These are phyloP conservation scores for Sinocyclocheilus grahami DNA, from an alignment of 2,113 vertebrate genomes.

Conservation along the genomic window DNA sequence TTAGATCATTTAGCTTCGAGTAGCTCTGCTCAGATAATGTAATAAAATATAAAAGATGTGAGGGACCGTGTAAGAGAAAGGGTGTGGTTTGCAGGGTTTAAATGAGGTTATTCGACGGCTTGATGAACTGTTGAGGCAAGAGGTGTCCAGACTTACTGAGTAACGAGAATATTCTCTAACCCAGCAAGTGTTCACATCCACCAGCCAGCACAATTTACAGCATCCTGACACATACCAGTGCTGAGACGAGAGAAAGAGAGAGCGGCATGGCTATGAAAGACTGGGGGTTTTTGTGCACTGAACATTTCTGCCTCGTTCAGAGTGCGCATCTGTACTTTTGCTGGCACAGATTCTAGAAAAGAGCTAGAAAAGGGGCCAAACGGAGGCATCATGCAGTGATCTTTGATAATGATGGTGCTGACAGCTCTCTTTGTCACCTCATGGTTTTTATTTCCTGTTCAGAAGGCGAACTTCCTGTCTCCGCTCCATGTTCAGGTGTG, in stretches of 20 bases:
- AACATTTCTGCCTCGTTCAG: neutral
- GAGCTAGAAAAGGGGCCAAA: neutral
- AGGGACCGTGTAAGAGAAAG: neutral
- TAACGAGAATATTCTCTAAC: slow-evolving; percentile 69
- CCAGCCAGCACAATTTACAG: slow-evolving; percentile 74
- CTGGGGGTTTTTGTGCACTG: neutral
- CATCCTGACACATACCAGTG: slow-evolving; percentile 73
- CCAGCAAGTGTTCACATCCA: slow-evolving; percentile 74
- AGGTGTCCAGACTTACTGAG: slow-evolving; percentile 56
- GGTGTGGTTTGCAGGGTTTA: slow-evolving; percentile 16
- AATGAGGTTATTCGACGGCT: neutral
- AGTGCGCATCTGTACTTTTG: neutral
- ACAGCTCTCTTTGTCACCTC: slow-evolving; percentile 39
- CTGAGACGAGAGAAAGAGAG: slow-evolving; percentile 29
- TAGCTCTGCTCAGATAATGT: slow-evolving; percentile 3
- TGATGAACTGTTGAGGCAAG: slow-evolving; percentile 34
- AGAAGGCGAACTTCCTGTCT: slow-evolving; percentile 27
- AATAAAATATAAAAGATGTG: neutral
- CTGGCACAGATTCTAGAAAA: neutral
- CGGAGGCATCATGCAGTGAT: neutral
- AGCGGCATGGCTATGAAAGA: neutral
- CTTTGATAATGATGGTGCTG: slow-evolving; percentile 60
- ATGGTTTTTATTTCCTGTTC: slow-evolving; percentile 36
- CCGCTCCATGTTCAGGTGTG: slow-evolving; percentile 15
- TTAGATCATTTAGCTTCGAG: slow-evolving; percentile 16